Base-by-base conservation (phyloP, 2,888 invertebrate genomes). In the Phaonia tiefii region DNA sequence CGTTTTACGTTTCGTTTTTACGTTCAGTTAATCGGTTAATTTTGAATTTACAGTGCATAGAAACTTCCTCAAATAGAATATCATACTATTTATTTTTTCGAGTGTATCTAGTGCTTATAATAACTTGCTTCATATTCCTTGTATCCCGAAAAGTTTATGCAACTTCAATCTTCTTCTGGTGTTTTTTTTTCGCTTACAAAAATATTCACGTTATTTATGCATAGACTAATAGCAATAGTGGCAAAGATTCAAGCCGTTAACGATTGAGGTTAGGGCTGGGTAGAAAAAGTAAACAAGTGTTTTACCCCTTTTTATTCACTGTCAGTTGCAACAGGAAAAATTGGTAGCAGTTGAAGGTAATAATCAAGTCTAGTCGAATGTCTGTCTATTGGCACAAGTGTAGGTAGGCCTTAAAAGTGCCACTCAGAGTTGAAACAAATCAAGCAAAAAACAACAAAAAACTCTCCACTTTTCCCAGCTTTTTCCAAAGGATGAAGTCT, bases 251-350 rank as follows among this genome's bases (percentile, higher is more conserved):
- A 54, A 3, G 25, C 22, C 22, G 11, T 11, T 13, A 54, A 22
- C 31, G 54, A 22, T 17, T 13, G 26, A 39, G 46, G 17, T 26
- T 22, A 65, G 44, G 63, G 42, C 13, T 42, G 10, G 42, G 39
- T 20, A 56, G 39, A n/a, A 42, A n/a, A 67, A 70, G 60, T 69
- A 76, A 65, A 44, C 76, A 70, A 70, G 63, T 75, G 67, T 25
- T 56, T 65, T 67, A 25, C 54, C 63, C 46, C 26, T 25, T 65
- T 44, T 46, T 10, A 25, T n/a, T 54, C 25, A 54, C 1, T 25
- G 25, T 13, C 20, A 49, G 49, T 26, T 46, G 13, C 54, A 39
- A 46, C 37, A 37, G 46, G 17, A 13, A 25, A 65, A 46, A 51
- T 44, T 22, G 46, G 65, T 44, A 65, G 65, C 46, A 65, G 60